phyloP scores from a whole-genome alignment of 2,888 invertebrate genomes.

The Cyaniris semiargus region DNA sequence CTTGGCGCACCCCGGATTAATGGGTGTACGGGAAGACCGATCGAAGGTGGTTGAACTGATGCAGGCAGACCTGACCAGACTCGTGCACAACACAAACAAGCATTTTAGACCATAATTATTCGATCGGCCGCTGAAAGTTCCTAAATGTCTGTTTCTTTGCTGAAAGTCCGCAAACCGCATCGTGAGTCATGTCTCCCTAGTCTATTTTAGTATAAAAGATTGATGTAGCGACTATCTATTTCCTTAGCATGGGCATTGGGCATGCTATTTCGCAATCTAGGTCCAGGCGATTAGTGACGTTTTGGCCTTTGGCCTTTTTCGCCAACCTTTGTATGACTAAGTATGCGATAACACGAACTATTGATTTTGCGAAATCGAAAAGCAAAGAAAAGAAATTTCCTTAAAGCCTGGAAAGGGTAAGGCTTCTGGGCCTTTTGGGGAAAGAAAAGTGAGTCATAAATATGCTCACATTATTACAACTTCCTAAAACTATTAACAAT shows the following conservation, averaged over 20 bases:
- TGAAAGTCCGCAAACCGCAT: constrained; percentile 3
- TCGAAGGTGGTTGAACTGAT: background rate
- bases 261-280: background rate
- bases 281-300: background rate
- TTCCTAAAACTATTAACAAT: too few relatives aligned
- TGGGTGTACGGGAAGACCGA: background rate
- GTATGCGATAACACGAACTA: background rate
- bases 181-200: background rate
- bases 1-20: background rate
- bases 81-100: too few relatives aligned
- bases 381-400: too few relatives aligned
- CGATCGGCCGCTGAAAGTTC: too few relatives aligned
- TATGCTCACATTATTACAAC: too few relatives aligned
- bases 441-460: too few relatives aligned
- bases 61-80: too few relatives aligned
- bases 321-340: background rate
- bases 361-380: too few relatives aligned
- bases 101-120: too few relatives aligned
- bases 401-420: too few relatives aligned
- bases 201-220: background rate
- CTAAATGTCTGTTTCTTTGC: background rate
- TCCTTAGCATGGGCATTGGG: background rate
- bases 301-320: background rate
- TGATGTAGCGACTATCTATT: background rate
- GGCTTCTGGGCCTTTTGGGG: too few relatives aligned